Evolutionary conservation across 37 sponge, comb jelly and placozoan genomes (phyloP), one percentile per base, ranked within the genome.

Genomic region (Beroe forskalii): DNA sequence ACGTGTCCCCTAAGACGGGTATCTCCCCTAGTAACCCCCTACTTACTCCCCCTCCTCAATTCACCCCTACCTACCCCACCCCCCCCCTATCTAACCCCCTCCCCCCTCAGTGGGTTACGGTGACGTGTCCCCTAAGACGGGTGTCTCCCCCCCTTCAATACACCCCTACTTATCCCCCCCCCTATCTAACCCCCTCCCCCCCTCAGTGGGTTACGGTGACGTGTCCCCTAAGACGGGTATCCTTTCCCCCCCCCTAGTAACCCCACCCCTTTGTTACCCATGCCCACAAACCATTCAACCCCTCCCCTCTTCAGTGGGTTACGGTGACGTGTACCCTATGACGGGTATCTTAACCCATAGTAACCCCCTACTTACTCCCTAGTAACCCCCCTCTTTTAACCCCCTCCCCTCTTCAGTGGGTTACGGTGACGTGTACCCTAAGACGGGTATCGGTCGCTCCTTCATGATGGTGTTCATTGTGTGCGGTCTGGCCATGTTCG

Each of bases 381-480:
- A 48, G 55, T 48, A 6, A 48, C 55, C 6, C 12, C 12, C 55
- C 12, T 12, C 55, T 48, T 17, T 17, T 12, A 48, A 12, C 6
- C 55, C 55, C 55, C 55, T 48, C 55, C 55, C 55, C 60, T 17
- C 60, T 55, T 35, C 72, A 69, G 72, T 69, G 35, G 72, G 72
- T 69, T 69, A 69, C 72, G 72, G 72, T 32, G 72, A 69, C 72
- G 72, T 69, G 4, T 69, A 69, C 38, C 72, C 72, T 17, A 69
- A 27, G 1, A 69, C 86, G 30, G 86, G 86, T 14, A 80, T 80
- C 35, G 86, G 86, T 12, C n/a, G 86, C 1, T 80, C 86, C 55
- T 80, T 80, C 86, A 80, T 80, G 86, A 80, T 80, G 86, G 55
- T 80, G 12, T 80, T 44, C 55, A 80, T 80, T 43, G 86, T 80